Evolutionary conservation across 2,888 invertebrate species (phyloP).

Genomic region (Marasmarcha lunaedactyla): DNA sequence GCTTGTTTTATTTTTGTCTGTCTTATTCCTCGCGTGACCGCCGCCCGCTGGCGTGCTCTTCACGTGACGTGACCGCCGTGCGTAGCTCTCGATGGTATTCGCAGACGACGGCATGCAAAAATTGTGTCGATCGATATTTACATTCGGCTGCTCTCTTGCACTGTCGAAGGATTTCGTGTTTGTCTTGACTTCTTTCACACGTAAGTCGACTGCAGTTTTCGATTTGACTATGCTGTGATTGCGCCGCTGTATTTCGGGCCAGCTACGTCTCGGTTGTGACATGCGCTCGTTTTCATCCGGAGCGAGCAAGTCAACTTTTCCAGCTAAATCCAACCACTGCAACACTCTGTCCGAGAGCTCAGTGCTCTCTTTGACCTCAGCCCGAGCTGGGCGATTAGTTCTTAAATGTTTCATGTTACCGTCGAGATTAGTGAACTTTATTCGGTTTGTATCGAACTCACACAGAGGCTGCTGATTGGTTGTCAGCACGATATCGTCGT

Average conservation of each 20-base stretch:
- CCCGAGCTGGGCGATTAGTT: constrained; percentile 44
- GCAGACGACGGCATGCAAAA: constrained; percentile 55
- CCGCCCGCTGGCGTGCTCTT: constrained; percentile 45
- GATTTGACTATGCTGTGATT: constrained; percentile 38
- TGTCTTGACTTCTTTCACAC: constrained; percentile 33
- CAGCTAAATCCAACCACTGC: constrained; percentile 84
- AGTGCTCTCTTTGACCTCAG: constrained; percentile 39
- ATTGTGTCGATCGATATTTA: constrained; percentile 52
- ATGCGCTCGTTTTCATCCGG: constrained; percentile 40
- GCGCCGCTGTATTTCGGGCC: constrained; percentile 49
- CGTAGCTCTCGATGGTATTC: constrained; percentile 63
- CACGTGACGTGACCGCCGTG: constrained; percentile 56
- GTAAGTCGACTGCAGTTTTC: constrained; percentile 43
- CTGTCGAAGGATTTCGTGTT: constrained; percentile 31
- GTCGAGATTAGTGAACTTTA: constrained; percentile 23
- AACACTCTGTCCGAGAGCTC: constrained; percentile 78
- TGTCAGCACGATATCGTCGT: constrained; percentile 37
- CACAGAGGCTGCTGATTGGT: constrained; percentile 36
- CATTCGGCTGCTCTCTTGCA: constrained; percentile 39
- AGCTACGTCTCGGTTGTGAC: constrained; percentile 52
- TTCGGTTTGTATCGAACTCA: constrained; percentile 27
- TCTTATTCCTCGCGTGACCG: constrained; percentile 30
- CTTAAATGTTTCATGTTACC: constrained; percentile 41
- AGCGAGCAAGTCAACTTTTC: constrained; percentile 61
- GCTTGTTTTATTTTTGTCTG: constrained; percentile 39